These are phyloP conservation scores for Rhyacophila brunnea DNA, from an alignment of 1,140 invertebrate species.

Conservation along the genomic window DNA sequence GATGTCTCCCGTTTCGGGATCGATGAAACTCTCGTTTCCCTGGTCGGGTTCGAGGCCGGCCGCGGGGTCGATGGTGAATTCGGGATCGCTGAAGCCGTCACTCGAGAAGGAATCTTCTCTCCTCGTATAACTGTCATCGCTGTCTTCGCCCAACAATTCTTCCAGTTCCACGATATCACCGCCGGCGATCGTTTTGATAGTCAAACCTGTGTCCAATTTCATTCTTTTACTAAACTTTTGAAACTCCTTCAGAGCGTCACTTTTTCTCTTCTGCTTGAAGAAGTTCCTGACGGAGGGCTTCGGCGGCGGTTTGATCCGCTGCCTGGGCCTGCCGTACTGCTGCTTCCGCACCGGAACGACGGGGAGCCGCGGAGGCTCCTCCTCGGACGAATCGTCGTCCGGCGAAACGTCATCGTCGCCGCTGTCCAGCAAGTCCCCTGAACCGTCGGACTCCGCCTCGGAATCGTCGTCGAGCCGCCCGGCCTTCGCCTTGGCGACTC, in stretches of 20 bases:
- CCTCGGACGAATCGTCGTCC: slow-evolving; percentile 40
- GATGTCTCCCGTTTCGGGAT: slow-evolving; percentile 53
- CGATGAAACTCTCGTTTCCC: slow-evolving; percentile 53
- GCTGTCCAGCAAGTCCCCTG: slow-evolving; percentile 45
- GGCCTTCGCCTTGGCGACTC: slow-evolving; percentile 41
- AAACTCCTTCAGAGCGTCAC: slow-evolving; percentile 52
- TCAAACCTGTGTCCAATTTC: slow-evolving; percentile 53
- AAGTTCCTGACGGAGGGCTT: slow-evolving; percentile 36
- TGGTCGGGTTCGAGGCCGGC: slow-evolving; percentile 49
- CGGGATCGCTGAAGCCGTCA: slow-evolving; percentile 51
- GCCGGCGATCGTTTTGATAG: slow-evolving; percentile 51
- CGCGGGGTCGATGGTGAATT: slow-evolving; percentile 51
- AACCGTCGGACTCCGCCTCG: slow-evolving; percentile 44
- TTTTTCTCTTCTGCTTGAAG: slow-evolving; percentile 43
- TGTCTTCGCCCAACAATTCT: slow-evolving; percentile 49
- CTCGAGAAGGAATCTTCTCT: slow-evolving; percentile 36
- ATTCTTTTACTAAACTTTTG: slow-evolving; percentile 54
- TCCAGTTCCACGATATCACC: slow-evolving; percentile 52
- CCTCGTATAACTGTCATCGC: slow-evolving; percentile 34
- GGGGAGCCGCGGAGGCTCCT: slow-evolving; percentile 39
- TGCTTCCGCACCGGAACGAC: slow-evolving; percentile 35
- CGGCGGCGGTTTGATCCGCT: slow-evolving; percentile 39
- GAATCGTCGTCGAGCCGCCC: slow-evolving; percentile 37
- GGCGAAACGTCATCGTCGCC: slow-evolving; percentile 33
- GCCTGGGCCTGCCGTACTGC: slow-evolving; percentile 30